A percentile compares a stretch with the other conserved stretches of the same genome.
Evolutionary conservation across 2,888 invertebrate genomes (phyloP).

Genomic region (Ochlodes sylvanus): DNA sequence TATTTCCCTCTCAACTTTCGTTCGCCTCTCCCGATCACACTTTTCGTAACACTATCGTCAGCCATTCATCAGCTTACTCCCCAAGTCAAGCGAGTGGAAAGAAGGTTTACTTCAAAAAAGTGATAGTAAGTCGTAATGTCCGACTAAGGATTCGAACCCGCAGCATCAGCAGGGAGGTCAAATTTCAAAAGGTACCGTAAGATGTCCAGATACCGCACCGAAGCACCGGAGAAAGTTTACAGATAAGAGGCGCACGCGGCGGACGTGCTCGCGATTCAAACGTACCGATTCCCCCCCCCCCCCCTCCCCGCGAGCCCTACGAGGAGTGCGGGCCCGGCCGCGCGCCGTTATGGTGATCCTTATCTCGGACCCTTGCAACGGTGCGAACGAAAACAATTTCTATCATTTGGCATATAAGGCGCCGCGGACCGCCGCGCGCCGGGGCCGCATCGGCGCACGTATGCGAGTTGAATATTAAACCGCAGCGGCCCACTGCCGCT

Average conservation of each 20-base stretch:
- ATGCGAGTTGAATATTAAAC: slow-evolving; percentile 33
- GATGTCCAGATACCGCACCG: slow-evolving; percentile 6
- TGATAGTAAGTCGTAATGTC: not conserved
- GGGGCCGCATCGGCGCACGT: not conserved
- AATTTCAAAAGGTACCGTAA: not conserved
- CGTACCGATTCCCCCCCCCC: slow-evolving; percentile 1
- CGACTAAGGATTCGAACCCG: not conserved
- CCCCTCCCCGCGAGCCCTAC: slow-evolving; percentile 21
- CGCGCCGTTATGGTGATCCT: slow-evolving; percentile 14
- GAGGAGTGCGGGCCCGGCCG: not conserved
- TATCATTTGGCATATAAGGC: not conserved
- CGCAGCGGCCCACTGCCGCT: not conserved
- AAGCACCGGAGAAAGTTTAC: slow-evolving; percentile 17
- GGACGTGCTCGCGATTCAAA: slow-evolving; percentile 24
- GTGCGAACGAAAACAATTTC: not conserved
- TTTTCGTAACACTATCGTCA: no score
- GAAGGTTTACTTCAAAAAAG: no score
- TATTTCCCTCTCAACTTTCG: no score
- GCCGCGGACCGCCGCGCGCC: slow-evolving; percentile 3
- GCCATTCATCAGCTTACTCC: no score
- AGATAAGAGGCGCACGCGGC: slow-evolving; percentile 21
- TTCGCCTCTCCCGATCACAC: no score
- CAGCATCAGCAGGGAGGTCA: not conserved
- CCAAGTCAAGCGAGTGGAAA: no score
- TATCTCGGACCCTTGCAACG: slow-evolving; percentile 17